Evolutionary conservation across 2,113 vertebrate genomes (phyloP), one percentile per base, ranked within the genome.

Genomic region (Amblyopsis rosae): DNA sequence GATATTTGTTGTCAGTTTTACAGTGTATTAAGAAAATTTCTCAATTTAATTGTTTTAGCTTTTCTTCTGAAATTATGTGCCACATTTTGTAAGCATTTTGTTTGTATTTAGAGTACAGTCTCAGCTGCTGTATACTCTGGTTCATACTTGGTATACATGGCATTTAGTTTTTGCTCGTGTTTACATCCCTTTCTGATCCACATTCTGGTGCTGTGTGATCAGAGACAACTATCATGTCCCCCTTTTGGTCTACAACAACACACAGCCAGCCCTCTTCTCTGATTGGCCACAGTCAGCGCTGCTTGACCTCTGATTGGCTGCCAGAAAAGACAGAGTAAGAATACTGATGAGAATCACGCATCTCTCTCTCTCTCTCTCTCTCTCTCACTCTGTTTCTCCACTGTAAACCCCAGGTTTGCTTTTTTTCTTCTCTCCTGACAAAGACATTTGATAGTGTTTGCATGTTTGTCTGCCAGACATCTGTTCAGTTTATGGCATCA

Each of bases 231-330:
- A 73, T 77, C 82, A 79, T 72, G 83, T 16, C 6, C 6, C 26
- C 77, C 70, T 35, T 81, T 59, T 69, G 80, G 85, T 80, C 83
- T 72, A 26, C 69, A 83, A 91, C 88, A 91, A 85, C 80, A 77
- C 87, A 41, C 68, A 73, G 77, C 75, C 84, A 71, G 85, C 46
- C 83, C 60, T 74, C 32, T 70, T 82, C 86, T 79, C 88, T 82
- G 87, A 95, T 94, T 96, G 95, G 93, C 79, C 45, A 45, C 86
- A 82, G 90, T 85, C 90, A 79, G 70, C 69, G 80, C 82, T 83
- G 76, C 84, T 17, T 76, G 41, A 76, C 79, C 86, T 81, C 88
- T 75, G 88, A 95, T 95, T 96, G 95, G 95, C 86, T 81, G 69
- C 80, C 82, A 75, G 69, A 77, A 62, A 77, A 59, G 62, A 78